Evolutionary conservation across 2,113 vertebrate species (phyloP).

Genomic region (Cranoglanis bouderius): DNA sequence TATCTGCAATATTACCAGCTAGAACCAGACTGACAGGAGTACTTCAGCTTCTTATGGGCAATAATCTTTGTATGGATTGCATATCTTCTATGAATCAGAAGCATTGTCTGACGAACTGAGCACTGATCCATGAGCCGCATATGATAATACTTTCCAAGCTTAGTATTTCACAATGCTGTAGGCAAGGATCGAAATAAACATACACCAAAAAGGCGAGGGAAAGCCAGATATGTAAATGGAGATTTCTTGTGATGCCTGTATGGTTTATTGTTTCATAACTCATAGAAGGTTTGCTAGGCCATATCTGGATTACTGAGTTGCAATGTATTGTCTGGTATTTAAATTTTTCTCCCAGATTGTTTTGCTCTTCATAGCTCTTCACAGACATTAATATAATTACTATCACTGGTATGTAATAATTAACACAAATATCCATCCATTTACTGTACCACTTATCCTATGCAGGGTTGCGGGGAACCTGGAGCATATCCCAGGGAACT

Average conservation of each 20-base stretch:
- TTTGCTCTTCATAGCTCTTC: background rate
- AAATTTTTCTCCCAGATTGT: background rate
- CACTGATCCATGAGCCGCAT: background rate
- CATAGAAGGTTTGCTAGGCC: background rate
- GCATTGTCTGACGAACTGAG: background rate
- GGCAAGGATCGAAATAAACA: background rate
- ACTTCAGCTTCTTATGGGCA: background rate
- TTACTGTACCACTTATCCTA: too few relatives aligned
- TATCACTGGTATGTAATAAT: background rate
- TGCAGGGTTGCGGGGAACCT: too few relatives aligned
- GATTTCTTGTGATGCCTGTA: background rate
- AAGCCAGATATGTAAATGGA: background rate
- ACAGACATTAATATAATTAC: background rate
- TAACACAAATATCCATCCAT: background rate
- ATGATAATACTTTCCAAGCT: background rate
- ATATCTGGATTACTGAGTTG: background rate
- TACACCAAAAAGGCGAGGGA: background rate
- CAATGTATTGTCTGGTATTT: background rate
- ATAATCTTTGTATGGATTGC: background rate
- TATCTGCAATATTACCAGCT: background rate
- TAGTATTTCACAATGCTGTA: background rate
- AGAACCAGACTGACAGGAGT: background rate
- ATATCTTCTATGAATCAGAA: conserved; percentile 11
- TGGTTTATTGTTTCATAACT: background rate
- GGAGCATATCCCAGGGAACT: too few relatives aligned